Conservation (phyloP, 2,113 vertebrate genomes). For the Brachirus orientalis region DNA sequence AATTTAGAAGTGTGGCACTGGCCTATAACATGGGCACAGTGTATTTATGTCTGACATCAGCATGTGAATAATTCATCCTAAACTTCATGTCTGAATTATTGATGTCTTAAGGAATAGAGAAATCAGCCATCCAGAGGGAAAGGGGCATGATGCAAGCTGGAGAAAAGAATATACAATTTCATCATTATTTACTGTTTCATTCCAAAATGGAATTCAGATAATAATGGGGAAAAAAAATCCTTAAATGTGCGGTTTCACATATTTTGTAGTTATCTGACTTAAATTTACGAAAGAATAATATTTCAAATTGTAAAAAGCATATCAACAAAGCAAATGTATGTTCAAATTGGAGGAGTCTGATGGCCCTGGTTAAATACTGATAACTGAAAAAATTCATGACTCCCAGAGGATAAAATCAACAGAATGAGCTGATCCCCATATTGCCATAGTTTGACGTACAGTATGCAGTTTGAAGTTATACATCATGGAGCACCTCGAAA, state of each 20-base stretch:
- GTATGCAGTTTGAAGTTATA: not conserved
- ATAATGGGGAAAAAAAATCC: constrained; percentile 14
- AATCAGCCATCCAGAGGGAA: constrained; percentile 49
- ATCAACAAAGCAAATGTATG: constrained; percentile 8
- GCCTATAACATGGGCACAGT: constrained; percentile 43
- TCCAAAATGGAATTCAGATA: constrained; percentile 47
- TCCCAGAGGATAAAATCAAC: not conserved
- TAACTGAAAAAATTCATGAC: not conserved
- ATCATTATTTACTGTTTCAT: constrained; percentile 68
- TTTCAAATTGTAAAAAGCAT: too few relatives aligned
- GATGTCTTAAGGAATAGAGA: constrained; percentile 74
- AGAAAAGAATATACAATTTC: constrained; percentile 68
- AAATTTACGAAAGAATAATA: too few relatives aligned
- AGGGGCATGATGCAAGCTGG: constrained; percentile 72
- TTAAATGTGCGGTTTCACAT: constrained; percentile 27
- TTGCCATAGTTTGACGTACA: not conserved
- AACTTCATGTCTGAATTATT: constrained; percentile 82
- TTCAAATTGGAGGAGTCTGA: too few relatives aligned
- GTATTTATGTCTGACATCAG: constrained; percentile 72
- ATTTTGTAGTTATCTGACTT: constrained; percentile 28
- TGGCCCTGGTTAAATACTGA: too few relatives aligned
- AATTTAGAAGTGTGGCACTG: constrained; percentile 54
- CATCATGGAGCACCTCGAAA: not conserved
- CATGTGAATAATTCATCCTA: constrained; percentile 80
- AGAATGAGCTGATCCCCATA: not conserved